Evolutionary conservation across 1,140 invertebrate species (phyloP), one percentile per base, ranked within the genome.

Genomic region (Drosophila triauraria): DNA sequence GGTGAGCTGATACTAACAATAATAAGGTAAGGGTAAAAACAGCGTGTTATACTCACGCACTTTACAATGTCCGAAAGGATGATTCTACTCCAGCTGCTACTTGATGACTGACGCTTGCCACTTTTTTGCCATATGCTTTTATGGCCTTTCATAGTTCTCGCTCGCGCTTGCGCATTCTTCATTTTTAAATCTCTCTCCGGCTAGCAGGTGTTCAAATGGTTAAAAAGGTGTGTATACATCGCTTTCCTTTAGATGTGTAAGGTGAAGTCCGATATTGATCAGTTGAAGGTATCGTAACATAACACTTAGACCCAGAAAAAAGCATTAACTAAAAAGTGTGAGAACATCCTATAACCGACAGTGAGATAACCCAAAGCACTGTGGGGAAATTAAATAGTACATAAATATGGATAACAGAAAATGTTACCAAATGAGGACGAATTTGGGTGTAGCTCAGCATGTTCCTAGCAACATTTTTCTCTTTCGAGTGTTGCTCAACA

Each of bases 161-260:
- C 53, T 56, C 32, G 53, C 53, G 53, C 53, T 40, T 56, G 53
- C 53, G 53, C 53, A 6, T 13, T 25, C 20, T 25, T 56, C 4
- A 40, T 20, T 40, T 56, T 56, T 38, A 25, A 56, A 56, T 56
- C 53, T 56, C 53, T 56, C 53, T 23, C 53, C 3, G 13, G 32
- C 53, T 54, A 40, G 23, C 53, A 54, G 35, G 53, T 54, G 53
- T 54, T 40, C 38, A 40, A 54, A 54, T 35, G 53, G 53, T 35
- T 54, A 23, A 38, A 53, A 54, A 54, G 51, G 51, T 40, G 9
- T 23, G 10, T 54, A 35, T 8, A 23, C 13, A 40, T 54, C 2
- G 13, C 32, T 54, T 25, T 23, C 13, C 13, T n/a, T 40, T n/a
- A 15, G 13, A 2, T 40, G 35, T 40, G 7, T n/a, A 25, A 8